These are phyloP conservation scores for Macropus fuliginosus DNA, from an alignment of 2,797 vertebrate genomes.

Conservation along the genomic window DNA sequence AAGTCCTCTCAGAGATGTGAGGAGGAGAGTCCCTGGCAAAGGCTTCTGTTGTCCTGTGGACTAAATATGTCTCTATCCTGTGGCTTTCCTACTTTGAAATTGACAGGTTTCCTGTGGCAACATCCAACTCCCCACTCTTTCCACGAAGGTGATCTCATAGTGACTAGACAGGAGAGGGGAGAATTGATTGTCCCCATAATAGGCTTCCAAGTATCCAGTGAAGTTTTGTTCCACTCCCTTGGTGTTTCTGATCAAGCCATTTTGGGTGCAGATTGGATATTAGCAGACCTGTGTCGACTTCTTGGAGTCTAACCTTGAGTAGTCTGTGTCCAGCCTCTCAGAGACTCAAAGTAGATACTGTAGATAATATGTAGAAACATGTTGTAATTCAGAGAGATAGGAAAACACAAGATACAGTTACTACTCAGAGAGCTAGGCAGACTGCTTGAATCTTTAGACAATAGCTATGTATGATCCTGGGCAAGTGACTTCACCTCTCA, in stretches of 20 bases:
- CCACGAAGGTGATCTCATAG: not conserved
- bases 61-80: not conserved
- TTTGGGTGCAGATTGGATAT: not conserved
- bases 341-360: not conserved
- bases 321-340: not conserved
- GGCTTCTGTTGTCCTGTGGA: not conserved
- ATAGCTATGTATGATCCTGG: not conserved
- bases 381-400: not conserved
- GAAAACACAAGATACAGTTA: not conserved
- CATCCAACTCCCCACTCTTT: not conserved
- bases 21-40: not conserved
- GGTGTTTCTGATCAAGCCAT: not conserved
- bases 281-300: not conserved
- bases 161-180: not conserved
- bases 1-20: not conserved
- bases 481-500: not conserved
- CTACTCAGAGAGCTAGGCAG: not conserved
- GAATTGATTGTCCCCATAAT: not conserved
- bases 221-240: not conserved
- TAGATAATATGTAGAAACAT: not conserved
- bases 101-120: not conserved
- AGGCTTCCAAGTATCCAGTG: not conserved
- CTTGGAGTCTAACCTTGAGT: not conserved
- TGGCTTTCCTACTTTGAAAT: not conserved
- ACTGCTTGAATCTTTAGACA: not conserved